These are phyloP conservation scores for Tetramorium simillimum DNA, from an alignment of 1,140 invertebrate genomes.

Conservation along the genomic window DNA sequence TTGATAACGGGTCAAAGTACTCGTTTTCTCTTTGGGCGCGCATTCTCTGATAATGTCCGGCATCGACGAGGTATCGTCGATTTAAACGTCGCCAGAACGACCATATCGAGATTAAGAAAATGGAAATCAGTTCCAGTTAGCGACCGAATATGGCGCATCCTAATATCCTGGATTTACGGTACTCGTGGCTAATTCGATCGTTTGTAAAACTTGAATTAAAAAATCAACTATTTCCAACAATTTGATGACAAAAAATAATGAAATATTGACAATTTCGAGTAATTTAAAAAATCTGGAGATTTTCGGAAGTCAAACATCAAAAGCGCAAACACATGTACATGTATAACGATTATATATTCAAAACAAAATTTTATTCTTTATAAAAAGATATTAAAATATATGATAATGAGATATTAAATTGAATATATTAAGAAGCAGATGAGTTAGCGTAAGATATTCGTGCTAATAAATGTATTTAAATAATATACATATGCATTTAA, in stretches of 20 bases:
- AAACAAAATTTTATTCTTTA: background rate
- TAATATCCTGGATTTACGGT: background rate
- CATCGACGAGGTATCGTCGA: background rate
- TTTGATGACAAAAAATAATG: background rate
- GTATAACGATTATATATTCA: background rate
- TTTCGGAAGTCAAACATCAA: background rate
- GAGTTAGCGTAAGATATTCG: too few species aligned
- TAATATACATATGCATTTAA: too few species aligned
- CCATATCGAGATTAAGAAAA: background rate
- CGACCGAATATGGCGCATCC: background rate
- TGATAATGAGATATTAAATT: too few species aligned
- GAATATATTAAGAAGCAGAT: too few species aligned
- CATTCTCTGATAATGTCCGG: background rate
- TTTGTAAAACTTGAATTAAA: background rate
- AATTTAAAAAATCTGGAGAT: background rate
- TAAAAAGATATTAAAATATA: too few species aligned
- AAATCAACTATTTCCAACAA: background rate
- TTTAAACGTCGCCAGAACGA: background rate
- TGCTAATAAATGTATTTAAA: too few species aligned
- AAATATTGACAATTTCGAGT: background rate
- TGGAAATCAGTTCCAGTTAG: background rate
- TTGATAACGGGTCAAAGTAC: slow-evolving; percentile 54
- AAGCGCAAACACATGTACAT: background rate
- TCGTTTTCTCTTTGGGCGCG: slow-evolving; percentile 8
- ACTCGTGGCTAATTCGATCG: background rate